These are phyloP conservation scores for Drosophila melanosoma DNA, from an alignment of 2,888 invertebrate genomes.

Conservation along the genomic window DNA sequence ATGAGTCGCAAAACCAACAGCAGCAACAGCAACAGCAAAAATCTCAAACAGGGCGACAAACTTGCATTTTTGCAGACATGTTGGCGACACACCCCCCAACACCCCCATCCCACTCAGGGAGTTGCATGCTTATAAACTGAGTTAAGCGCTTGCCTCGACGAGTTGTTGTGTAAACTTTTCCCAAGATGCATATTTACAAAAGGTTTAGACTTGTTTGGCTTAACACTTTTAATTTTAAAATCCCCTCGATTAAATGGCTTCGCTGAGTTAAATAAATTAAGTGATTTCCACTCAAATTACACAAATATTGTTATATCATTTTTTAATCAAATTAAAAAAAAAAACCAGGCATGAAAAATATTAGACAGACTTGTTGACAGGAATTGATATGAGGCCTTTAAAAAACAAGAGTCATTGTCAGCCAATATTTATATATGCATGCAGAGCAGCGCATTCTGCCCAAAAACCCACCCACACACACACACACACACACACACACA, in stretches of 20 bases:
- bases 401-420: slow-evolving; percentile 19
- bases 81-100: slow-evolving; percentile 40
- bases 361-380: background rate
- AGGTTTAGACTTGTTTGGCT: background rate
- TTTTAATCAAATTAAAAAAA: background rate
- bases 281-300: background rate
- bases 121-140: slow-evolving; percentile 5
- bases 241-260: background rate
- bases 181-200: slow-evolving; percentile 14
- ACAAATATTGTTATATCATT: background rate
- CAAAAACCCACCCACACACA: background rate
- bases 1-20: slow-evolving; percentile 68
- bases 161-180: slow-evolving; percentile 26
- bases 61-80: slow-evolving; percentile 53
- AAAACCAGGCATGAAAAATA: background rate
- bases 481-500: background rate
- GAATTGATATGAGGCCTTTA: background rate
- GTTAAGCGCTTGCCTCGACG: slow-evolving; percentile 27
- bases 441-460: background rate
- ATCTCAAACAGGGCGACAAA: slow-evolving; percentile 47
- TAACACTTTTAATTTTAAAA: background rate
- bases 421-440: background rate
- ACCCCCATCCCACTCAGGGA: background rate
- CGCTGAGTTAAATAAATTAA: background rate
- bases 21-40: slow-evolving; percentile 25